phyloP scores from a whole-genome alignment of 2,888 invertebrate species.

The Archips xylosteana region DNA sequence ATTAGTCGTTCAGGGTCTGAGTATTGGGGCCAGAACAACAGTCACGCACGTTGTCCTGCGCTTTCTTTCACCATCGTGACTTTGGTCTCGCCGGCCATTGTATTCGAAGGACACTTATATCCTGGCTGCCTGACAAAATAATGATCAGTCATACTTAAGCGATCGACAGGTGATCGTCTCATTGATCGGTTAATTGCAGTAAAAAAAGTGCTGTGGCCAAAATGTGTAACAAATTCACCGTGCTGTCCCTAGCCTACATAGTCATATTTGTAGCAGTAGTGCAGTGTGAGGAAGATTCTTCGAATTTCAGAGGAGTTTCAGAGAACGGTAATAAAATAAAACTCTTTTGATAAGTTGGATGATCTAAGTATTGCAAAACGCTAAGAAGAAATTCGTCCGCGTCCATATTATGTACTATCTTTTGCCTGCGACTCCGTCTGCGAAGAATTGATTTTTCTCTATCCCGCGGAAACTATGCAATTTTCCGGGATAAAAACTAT shows the following conservation, averaged over 20 bases:
- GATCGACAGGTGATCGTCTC: conserved; percentile 60
- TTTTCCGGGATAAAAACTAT: no score
- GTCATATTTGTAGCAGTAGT: conserved; percentile 69
- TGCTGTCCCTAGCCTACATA: conserved; percentile 69
- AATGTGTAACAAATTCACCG: conserved; percentile 74
- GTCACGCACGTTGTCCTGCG: conserved; percentile 82
- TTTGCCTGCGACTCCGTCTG: no score
- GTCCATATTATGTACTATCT: background rate
- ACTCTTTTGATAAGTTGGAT: background rate
- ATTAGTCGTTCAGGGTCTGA: conserved; percentile 71
- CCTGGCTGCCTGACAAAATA: conserved; percentile 70
- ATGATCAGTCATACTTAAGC: conserved; percentile 74
- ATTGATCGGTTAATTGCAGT: conserved; percentile 47
- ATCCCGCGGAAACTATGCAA: no score
- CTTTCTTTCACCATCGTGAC: conserved; percentile 77
- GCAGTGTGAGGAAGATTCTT: conserved; percentile 66
- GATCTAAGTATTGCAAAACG: background rate
- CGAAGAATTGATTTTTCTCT: no score
- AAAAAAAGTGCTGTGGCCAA: conserved; percentile 48
- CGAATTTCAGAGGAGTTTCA: conserved; percentile 60
- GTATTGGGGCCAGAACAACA: conserved; percentile 72
- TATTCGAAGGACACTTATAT: conserved; percentile 80
- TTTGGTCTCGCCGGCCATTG: conserved; percentile 79
- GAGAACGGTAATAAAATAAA: conserved; percentile 61
- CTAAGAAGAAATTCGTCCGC: background rate